These are phyloP conservation scores for Arctia plantaginis DNA, from an alignment of 2,888 invertebrate species.

Conservation along the genomic window DNA sequence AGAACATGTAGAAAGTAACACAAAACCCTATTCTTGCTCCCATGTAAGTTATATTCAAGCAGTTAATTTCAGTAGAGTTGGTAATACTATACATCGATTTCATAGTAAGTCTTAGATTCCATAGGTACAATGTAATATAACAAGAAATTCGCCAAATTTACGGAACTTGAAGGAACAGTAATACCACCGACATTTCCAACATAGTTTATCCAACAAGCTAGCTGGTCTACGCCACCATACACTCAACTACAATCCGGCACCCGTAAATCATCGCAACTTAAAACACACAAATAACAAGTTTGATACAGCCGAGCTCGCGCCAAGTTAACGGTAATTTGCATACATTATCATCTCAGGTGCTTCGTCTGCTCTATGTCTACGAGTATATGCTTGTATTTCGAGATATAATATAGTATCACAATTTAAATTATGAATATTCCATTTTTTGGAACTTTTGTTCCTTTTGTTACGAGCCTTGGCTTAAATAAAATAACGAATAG, in stretches of 20 bases:
- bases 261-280: constrained; percentile 75
- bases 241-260: constrained; percentile 60
- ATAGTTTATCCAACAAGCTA: constrained; percentile 30
- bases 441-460: too few species aligned
- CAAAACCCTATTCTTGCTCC: not conserved
- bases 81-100: not conserved
- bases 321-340: constrained; percentile 83
- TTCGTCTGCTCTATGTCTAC: constrained; percentile 42
- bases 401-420: constrained; percentile 7
- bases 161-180: too few species aligned
- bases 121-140: too few species aligned
- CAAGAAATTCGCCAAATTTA: too few species aligned
- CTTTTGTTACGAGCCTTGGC: not conserved
- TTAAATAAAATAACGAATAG: too few species aligned
- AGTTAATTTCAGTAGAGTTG: not conserved
- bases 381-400: constrained; percentile 14
- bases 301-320: constrained; percentile 76
- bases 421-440: constrained; percentile 1
- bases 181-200: not conserved
- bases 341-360: constrained; percentile 86
- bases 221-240: constrained; percentile 46
- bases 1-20: not conserved
- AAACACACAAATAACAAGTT: constrained; percentile 83
- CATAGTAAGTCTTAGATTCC: not conserved
- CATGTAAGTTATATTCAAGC: not conserved